Percentiles rank a stretch among this genome's conserved stretches.
Evolutionary conservation across 2,888 invertebrate genomes (phyloP).

Genomic region (Aspidiotus destructor): DNA sequence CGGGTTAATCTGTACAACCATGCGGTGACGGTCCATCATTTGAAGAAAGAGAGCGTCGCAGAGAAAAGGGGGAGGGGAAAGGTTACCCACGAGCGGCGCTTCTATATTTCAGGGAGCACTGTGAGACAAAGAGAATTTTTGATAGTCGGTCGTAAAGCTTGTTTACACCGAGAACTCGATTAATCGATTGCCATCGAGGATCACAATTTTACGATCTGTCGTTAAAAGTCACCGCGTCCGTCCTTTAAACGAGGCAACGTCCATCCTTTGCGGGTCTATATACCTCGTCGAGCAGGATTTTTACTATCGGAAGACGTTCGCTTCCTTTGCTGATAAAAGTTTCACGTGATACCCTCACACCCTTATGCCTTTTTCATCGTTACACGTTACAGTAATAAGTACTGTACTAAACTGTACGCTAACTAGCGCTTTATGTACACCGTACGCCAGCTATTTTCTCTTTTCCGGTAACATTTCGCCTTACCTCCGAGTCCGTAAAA

Average conservation of each 20-base stretch:
- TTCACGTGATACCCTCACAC: constrained; percentile 16
- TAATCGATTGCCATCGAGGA: constrained; percentile 33
- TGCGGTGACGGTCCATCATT: background rate
- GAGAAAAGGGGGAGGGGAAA: too few species aligned
- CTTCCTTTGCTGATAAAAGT: constrained; percentile 9
- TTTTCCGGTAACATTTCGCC: background rate
- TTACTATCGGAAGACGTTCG: constrained; percentile 24
- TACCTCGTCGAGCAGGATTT: constrained; percentile 11
- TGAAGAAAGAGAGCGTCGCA: background rate
- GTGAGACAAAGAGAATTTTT: constrained; percentile 29
- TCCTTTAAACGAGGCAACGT: too few species aligned
- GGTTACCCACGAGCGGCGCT: too few species aligned
- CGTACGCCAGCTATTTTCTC: background rate
- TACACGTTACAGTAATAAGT: background rate
- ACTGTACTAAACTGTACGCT: too few species aligned
- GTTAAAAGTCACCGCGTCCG: constrained; percentile 17
- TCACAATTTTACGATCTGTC: constrained; percentile 29
- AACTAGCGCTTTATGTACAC: background rate
- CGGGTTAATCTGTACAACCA: constrained; percentile 24
- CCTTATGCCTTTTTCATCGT: background rate
- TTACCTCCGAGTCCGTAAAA: constrained; percentile 9
- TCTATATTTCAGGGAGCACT: background rate
- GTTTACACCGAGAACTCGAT: constrained; percentile 33
- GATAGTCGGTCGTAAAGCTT: constrained; percentile 32
- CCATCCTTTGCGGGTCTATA: too few species aligned